Base-by-base conservation (phyloP, 2,888 invertebrate genomes). In the Machimus rusticus region DNA sequence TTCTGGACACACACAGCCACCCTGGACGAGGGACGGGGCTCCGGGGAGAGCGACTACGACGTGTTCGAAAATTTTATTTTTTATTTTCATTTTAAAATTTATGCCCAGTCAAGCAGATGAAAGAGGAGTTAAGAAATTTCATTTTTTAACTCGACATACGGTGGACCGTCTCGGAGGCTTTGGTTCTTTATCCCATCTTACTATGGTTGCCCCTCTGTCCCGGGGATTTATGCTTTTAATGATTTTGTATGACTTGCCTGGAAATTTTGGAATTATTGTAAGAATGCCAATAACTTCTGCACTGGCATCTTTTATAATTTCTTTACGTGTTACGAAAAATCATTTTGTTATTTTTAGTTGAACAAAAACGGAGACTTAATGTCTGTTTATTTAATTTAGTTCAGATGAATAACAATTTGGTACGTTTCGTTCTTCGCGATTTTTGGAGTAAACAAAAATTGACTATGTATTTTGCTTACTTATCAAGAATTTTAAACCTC, bases 21-120 rank as follows among this genome's bases (percentile, higher is more conserved):
- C 74, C 43, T 19, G 46, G 74, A 57, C 34, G 79, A 46, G 5
- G 43, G 46, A 23, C 1, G 28, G 28, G 74, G 23, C 34, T 23
- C 31, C 74, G 43, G 46, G 46, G 8, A 1, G 66, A 37, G 8
- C 0, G 78, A 37, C 43, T 86, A 86, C 77, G 78, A 86, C 78
- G 86, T 86, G 86, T 86, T 86, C 78, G 74, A 74, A 66, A 74
- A 19, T 86, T 78, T 87, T 74, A 46, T 74, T 74, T 74, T 28
- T 87, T 79, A 19, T 81, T 81, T 39, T 81, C 78, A 57, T 74
- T 87, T 55, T 76, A 57, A 82, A 82, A 82, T 87, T 87, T 87
- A 87, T 87, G 87, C 74, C 55, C 74, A 87, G 74, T 82, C 82
- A 82, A 87, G 39, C 77, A 87, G 78, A 86, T 86, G 86, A 86